These are phyloP conservation scores for Eciton burchellii DNA, from an alignment of 1,140 invertebrate species.

Conservation along the genomic window DNA sequence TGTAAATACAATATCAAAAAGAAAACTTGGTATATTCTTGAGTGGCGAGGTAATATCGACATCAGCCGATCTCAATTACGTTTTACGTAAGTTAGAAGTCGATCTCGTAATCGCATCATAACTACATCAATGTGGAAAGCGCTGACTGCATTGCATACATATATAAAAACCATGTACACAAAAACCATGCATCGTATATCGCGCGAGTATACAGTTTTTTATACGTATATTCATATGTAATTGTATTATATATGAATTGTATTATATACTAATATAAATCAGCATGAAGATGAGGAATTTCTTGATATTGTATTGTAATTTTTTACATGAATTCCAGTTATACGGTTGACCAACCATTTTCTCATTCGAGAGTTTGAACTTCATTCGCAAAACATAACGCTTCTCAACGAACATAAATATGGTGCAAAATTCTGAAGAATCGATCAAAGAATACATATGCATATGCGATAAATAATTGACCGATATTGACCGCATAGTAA, in stretches of 20 bases:
- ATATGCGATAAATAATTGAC: neutral
- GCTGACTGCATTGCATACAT: neutral
- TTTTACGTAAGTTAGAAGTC: slow-evolving; percentile 14
- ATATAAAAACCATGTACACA: neutral
- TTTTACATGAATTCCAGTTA: too few species aligned
- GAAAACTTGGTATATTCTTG: neutral
- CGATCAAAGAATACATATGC: neutral
- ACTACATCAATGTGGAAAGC: neutral
- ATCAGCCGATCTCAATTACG: slow-evolving; percentile 4
- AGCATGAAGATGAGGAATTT: too few species aligned
- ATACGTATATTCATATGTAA: neutral
- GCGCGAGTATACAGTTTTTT: neutral
- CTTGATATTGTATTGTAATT: too few species aligned
- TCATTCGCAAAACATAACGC: neutral
- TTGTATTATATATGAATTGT: neutral
- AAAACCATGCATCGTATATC: neutral
- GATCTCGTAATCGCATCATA: slow-evolving; percentile 21
- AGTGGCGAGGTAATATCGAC: neutral
- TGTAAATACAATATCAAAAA: neutral
- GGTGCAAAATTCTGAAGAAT: neutral
- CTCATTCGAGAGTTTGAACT: neutral
- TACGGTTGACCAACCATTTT: too few species aligned
- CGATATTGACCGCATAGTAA: neutral
- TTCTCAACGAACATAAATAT: too few species aligned
- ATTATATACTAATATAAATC: too few species aligned